Evolutionary conservation across 2,888 invertebrate species (phyloP), one percentile per base, ranked within the genome.

Genomic region (Mesorhabditis spiculigera): DNA sequence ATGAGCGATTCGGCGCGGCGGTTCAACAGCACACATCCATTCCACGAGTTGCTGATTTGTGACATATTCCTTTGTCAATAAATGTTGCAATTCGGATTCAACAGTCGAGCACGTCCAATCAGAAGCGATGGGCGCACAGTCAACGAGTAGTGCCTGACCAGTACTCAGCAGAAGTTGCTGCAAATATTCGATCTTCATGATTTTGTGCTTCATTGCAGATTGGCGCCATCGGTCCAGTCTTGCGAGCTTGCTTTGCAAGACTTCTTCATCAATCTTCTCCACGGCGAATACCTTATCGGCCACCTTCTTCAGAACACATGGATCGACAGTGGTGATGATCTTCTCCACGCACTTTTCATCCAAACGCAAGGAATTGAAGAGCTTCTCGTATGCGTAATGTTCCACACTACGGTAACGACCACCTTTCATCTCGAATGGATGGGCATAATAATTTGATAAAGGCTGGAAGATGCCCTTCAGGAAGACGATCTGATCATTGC

Each of bases 201-300:
- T 74, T 62, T 85, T 85, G 71, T 82, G 80, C 72, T 81, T 83
- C 84, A 86, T 84, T n/a, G 83, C 85, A 5, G 82, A 80, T 69
- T 84, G 85, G 5, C 84, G 71, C 83, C 84, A 81, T 62, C 82
- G 70, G 66, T 84, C 85, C 76, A 85, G 72, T 45, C 80, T 81
- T 8, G 73, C 8, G 41, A 71, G 69, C 71, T 83, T 85, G 45
- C 77, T 76, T 10, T 75, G 72, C 28, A 83, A 62, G 8, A 75
- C 69, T 16, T 42, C 16, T 13, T 13, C 44, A 8, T 65, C 44
- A 13, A 16, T 43, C 43, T 65, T 4, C 13, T 65, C 43, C 16
- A 42, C 10, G 6, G 8, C 65, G 45, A 83, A 75, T 0, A 85
- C 67, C 65, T 75, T 69, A 4, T 70, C 64, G 3, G 84, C 84